Evolutionary conservation across 23 tunicate species (phyloP).

Genomic region (Corella eumyota): DNA sequence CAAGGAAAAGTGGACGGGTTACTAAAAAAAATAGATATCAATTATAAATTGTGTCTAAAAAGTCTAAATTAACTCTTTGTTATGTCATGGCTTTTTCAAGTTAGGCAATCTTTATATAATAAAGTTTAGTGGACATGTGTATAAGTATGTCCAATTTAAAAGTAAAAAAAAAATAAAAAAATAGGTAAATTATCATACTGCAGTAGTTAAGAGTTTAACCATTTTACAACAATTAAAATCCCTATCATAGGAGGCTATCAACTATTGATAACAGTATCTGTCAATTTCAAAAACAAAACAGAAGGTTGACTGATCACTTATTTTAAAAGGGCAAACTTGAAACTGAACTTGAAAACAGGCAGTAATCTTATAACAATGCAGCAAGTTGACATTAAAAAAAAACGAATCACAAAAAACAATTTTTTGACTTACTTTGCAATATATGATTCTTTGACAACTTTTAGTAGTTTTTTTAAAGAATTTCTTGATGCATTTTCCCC

Average conservation of each 20-base stretch:
- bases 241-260: too few relatives aligned
- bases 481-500: slow-evolving; percentile 44
- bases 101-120: too few relatives aligned
- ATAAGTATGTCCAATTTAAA: too few relatives aligned
- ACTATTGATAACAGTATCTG: background rate
- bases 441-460: slow-evolving; percentile 19
- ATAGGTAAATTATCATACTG: background rate
- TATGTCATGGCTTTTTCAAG: background rate
- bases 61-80: background rate
- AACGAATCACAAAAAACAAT: too few relatives aligned
- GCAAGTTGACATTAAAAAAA: too few relatives aligned
- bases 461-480: slow-evolving; percentile 13
- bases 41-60: background rate
- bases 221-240: too few relatives aligned
- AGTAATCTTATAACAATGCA: too few relatives aligned
- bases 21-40: background rate
- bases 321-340: too few relatives aligned
- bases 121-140: too few relatives aligned
- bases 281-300: background rate
- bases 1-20: slow-evolving; percentile 18
- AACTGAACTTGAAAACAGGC: too few relatives aligned
- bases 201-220: too few relatives aligned
- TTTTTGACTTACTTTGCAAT: slow-evolving; percentile 26
- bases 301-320: too few relatives aligned
- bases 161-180: background rate